Base-by-base conservation (phyloP, 1,140 invertebrate species). In the Cydia strobilella region DNA sequence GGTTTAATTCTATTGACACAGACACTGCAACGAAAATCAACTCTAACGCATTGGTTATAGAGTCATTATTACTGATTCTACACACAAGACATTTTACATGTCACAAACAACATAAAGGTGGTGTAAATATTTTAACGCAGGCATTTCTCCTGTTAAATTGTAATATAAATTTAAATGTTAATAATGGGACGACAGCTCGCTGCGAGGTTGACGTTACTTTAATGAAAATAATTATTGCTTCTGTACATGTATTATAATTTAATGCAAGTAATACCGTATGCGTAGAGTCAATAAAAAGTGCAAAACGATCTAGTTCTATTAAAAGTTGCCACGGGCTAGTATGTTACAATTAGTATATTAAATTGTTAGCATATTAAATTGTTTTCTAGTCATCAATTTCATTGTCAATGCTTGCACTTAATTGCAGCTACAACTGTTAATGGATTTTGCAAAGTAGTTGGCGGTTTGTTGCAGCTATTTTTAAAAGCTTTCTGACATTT, bases 401-500 rank as follows among this genome's bases (percentile, higher is more conserved):
- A 35, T 39, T 69, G 65, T 69, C 65, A 69, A 69, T 69, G 65
- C 65, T 69, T 69, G 31, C 65, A 62, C 65, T 74, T 73, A 74
- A 75, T 77, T 75, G 75, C 73, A 71, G 72, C 75, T 76, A 80
- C 79, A 66, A 79, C 80, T 79, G 82, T 82, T 89, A 91, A 91
- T 89, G 87, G 88, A 84, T 86, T 89, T 85, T 79, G 77, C 78
- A 81, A 74, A 84, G 79, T 83, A 85, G 87, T 89, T 83, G 84
- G 82, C 83, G 18, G 65, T 82, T 79, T 86, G 78, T 86, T 82
- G 76, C 81, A 81, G 85, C 79, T 81, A 82, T 78, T 88, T 69
- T 83, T 90, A 90, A 90, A 91, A 91, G 89, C 85, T 90, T 91
- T 90, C 83, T 89, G 89, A 91, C 89, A 89, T 84, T 82, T 88